Conservation (phyloP, 2,888 invertebrate species). For the Cephus nigrinus region DNA sequence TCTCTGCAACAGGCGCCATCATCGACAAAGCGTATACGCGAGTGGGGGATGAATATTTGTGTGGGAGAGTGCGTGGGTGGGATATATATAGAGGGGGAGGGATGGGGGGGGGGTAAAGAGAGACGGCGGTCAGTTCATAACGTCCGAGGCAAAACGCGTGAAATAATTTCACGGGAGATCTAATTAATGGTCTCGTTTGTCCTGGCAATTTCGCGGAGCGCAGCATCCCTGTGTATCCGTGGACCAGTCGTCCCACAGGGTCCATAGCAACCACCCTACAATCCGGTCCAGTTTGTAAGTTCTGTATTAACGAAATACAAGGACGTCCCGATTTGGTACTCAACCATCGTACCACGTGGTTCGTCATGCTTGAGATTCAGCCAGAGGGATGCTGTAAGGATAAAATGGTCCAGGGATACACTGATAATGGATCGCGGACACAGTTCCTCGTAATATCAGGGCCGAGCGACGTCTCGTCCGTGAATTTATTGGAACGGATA, state of each 20-base stretch:
- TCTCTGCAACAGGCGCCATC: neutral
- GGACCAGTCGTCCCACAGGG: too few species aligned
- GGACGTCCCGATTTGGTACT: neutral
- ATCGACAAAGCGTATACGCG: neutral
- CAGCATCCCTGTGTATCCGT: neutral
- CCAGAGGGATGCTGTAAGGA: neutral
- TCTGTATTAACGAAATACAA: neutral
- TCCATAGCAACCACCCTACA: too few species aligned
- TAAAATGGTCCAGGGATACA: slow-evolving; percentile 33
- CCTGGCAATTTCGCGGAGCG: neutral
- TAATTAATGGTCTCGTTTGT: neutral
- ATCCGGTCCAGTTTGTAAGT: too few species aligned
- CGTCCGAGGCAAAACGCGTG: neutral
- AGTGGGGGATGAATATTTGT: neutral
- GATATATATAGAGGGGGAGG: too few species aligned
- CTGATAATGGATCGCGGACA: neutral
- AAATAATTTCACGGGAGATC: neutral
- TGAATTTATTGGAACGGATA: neutral
- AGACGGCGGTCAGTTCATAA: neutral
- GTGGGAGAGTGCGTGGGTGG: too few species aligned
- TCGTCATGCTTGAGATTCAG: neutral
- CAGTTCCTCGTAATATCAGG: slow-evolving; percentile 55
- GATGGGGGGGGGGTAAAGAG: too few species aligned
- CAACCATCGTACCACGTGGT: neutral
- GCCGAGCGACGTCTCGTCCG: slow-evolving; percentile 15